Evolutionary conservation across 2,888 invertebrate genomes (phyloP).

Genomic region (Epinotia brunnichana): DNA sequence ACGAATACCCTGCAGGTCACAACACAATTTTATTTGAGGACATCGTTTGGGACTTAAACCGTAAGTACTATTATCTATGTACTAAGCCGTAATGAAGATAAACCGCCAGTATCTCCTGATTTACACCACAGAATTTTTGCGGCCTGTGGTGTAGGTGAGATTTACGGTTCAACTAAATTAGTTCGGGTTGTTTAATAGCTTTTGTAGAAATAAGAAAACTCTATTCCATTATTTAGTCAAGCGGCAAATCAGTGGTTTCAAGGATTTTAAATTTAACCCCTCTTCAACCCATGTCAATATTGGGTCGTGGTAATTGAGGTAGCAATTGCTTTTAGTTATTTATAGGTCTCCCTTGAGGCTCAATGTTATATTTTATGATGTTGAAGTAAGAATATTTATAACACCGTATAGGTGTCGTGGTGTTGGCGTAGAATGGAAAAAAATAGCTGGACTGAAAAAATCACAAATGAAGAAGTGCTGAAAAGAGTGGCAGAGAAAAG

Average conservation of each 20-base stretch:
- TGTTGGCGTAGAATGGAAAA: too few species aligned
- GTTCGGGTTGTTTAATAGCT: slow-evolving; percentile 43
- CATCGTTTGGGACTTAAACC: too few species aligned
- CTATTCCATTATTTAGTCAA: slow-evolving; percentile 36
- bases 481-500: too few species aligned
- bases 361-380: not conserved
- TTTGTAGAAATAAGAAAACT: slow-evolving; percentile 36
- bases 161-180: slow-evolving; percentile 45
- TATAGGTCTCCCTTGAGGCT: not conserved
- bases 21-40: too few species aligned
- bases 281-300: slow-evolving; percentile 33
- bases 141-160: slow-evolving; percentile 44
- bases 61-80: too few species aligned
- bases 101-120: slow-evolving; percentile 3
- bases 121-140: slow-evolving; percentile 37
- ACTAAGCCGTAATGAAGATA: not conserved
- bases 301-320: not conserved
- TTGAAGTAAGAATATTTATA: not conserved
- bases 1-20: too few species aligned
- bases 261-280: slow-evolving; percentile 22
- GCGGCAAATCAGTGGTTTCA: slow-evolving; percentile 24
- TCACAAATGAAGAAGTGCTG: too few species aligned
- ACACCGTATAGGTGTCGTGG: too few species aligned
- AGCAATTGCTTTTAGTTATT: not conserved
- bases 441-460: too few species aligned